Evolutionary conservation across 2,888 invertebrate genomes (phyloP), one percentile per base, ranked within the genome.

Genomic region (Sphaerophoria rueppellii): DNA sequence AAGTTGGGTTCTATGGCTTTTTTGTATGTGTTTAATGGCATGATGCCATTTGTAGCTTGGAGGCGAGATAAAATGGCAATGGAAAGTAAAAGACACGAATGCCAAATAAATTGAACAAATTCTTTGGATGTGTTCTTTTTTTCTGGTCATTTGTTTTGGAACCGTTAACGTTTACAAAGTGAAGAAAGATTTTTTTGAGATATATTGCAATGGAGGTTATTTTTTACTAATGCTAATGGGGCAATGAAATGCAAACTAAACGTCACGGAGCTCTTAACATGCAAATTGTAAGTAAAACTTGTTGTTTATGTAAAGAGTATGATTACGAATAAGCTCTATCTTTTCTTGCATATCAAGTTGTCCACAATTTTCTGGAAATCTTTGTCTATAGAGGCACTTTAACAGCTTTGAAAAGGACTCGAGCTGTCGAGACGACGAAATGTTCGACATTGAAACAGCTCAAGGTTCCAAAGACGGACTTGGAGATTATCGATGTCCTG

Each of bases 31-130:
- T 63, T 46, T 24, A 60, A 72, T 73, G 63, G 82, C 65, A 74
- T 48, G 74, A 71, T 75, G 75, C 60, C 71, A 83, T 80, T 83
- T 83, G 67, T 70, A 43, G 80, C 83, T 63, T 0, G 37, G 16
- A 67, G 83, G 55, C 69, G 75, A 46, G 48, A 67, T 54, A 24
- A 24, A 24, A 72, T 83, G 69, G 75, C 61, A 46, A 70, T 34
- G 37, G 50, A 48, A 70, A 78, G 78, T 82, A 67, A 80, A 75
- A 72, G 75, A 83, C 83, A 80, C 80, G 83, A 83, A 83, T 75
- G 80, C 69, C 67, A 78, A 78, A 82, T 82, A 82, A 82, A 82
- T 82, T 78, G 73, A 77, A 61, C 75, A 65, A 63, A 63, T 63
- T 50, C 35, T 24, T 50, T 50, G 14, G 40, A 12, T 57, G 14